Conservation (phyloP, 2,888 invertebrate species). For the Erynnis tages region DNA sequence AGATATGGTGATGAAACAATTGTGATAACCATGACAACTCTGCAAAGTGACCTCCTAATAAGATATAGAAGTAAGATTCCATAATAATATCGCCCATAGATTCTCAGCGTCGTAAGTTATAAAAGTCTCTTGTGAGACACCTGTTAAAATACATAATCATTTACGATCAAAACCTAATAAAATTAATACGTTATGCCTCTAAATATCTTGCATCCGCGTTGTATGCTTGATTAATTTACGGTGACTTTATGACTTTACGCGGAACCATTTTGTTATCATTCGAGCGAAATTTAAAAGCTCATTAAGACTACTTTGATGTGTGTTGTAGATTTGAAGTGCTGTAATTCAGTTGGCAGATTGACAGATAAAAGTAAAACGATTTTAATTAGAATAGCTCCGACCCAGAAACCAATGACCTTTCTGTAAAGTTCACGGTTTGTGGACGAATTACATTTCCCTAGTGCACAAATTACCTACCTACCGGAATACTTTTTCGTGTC, state of each 20-base stretch:
- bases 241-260: not conserved
- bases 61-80: too few relatives aligned
- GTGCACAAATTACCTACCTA: not conserved
- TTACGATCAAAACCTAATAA: too few relatives aligned
- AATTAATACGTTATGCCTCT: too few relatives aligned
- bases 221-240: not conserved
- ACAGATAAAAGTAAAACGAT: slow-evolving; percentile 18
- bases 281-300: not conserved
- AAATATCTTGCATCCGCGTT: not conserved
- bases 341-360: slow-evolving; percentile 21
- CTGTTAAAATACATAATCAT: too few relatives aligned
- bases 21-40: too few relatives aligned
- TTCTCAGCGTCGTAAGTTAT: too few relatives aligned
- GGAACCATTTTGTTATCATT: not conserved
- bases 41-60: too few relatives aligned
- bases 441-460: not conserved
- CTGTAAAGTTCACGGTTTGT: slow-evolving; percentile 19
- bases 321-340: slow-evolving; percentile 12
- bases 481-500: too few relatives aligned
- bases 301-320: slow-evolving; percentile 21
- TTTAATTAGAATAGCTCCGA: slow-evolving; percentile 19
- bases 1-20: too few relatives aligned
- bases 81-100: too few relatives aligned
- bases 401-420: slow-evolving; percentile 20
- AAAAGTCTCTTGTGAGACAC: too few relatives aligned